Conservation (phyloP, 2,113 vertebrate genomes). For the Xiphophorus maculatus region DNA sequence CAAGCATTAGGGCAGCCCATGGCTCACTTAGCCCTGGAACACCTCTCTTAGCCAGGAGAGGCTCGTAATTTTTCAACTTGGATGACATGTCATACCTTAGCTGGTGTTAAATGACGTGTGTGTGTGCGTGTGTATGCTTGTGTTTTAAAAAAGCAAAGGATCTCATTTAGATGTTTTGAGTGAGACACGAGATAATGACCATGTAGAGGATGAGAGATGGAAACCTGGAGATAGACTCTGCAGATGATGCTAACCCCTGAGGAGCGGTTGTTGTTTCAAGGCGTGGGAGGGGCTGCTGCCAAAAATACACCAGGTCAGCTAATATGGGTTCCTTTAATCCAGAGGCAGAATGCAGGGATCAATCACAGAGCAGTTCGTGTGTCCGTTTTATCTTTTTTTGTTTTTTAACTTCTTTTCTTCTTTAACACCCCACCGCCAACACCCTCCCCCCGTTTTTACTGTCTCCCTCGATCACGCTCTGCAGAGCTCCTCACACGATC, state of each 20-base stretch:
- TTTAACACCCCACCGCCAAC: slow-evolving; percentile 40
- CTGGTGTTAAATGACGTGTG: slow-evolving; percentile 56
- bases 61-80: slow-evolving; percentile 41
- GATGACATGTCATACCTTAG: slow-evolving; percentile 48
- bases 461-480: slow-evolving; percentile 76
- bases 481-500: slow-evolving; percentile 73
- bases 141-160: slow-evolving; percentile 48
- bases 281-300: slow-evolving; percentile 49
- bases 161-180: slow-evolving; percentile 53
- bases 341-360: slow-evolving; percentile 53
- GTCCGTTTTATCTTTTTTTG: not conserved
- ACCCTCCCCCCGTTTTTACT: slow-evolving; percentile 50
- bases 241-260: slow-evolving; percentile 32
- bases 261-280: slow-evolving; percentile 60
- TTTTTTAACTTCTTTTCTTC: slow-evolving; percentile 37
- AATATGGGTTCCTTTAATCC: slow-evolving; percentile 59
- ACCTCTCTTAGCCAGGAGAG: slow-evolving; percentile 30
- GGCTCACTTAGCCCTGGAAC: slow-evolving; percentile 28
- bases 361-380: slow-evolving; percentile 43
- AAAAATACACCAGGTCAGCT: slow-evolving; percentile 50
- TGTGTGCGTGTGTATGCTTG: slow-evolving; percentile 27
- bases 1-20: slow-evolving; percentile 43
- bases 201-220: slow-evolving; percentile 29
- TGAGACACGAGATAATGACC: slow-evolving; percentile 47
- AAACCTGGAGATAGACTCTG: slow-evolving; percentile 8